Base-by-base conservation (phyloP, 2,797 vertebrate species). In the Podarcis lilfordi region DNA sequence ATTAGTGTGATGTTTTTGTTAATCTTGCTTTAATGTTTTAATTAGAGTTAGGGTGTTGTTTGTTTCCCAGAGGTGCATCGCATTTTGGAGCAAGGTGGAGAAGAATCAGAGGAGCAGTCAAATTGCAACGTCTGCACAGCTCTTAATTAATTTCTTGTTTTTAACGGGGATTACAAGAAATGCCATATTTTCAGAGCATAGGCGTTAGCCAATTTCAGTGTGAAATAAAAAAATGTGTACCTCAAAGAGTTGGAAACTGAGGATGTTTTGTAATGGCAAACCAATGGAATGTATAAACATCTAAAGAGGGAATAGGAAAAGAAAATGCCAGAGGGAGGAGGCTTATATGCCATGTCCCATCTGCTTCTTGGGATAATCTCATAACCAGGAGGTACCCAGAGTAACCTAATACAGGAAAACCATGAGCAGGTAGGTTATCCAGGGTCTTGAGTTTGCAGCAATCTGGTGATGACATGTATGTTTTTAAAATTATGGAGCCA, bases 21-120 rank as follows among this genome's bases (percentile, higher is more conserved):
- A 81, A 61, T 21, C 69, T 43, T 87, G 68, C 35, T 74, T 87
- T 81, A 43, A 72, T 81, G 27, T 74, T 87, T 81, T 81, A 74
- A 81, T 86, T 40, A 45, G 40, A 9, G 66, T 80, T 40, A 69
- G 40, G 21, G 32, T 50, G 75, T 32, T 79, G 23, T 29, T 72
- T 86, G 13, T 29, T 59, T 80, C 32, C 29, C 45, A 80, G 35
- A 29, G 11, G 17, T 66, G 11, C 40, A 64, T 76, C 35, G 13
- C 10, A 23, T 77, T 77, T 66, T 68, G 75, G 43, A 50, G 32
- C 43, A 79, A 7, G 76, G 19, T 27, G 23, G 21, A 3, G 43
- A 55, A 86, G 66, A n/a, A 76, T 8, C 25, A 85, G 1, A 59
- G n/a, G 23, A 84, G 37, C 23, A 4, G 8, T 66, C 55, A 66